These are phyloP conservation scores for Drosophila phalerata DNA, from an alignment of 2,888 invertebrate species.

Conservation along the genomic window DNA sequence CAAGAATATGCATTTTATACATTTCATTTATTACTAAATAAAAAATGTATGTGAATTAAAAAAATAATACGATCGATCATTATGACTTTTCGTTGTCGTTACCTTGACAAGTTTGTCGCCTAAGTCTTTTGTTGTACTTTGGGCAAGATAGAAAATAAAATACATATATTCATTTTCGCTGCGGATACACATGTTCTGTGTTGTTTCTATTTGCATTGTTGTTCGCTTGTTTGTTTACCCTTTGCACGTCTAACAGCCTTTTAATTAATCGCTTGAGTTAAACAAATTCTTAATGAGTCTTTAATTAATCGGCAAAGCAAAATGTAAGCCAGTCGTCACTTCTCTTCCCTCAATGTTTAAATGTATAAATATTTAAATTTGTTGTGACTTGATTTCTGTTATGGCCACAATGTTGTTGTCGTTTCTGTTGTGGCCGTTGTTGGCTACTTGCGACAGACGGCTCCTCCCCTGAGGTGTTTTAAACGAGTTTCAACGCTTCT, in stretches of 20 bases:
- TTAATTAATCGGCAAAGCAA: constrained; percentile 77
- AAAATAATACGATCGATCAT: constrained; percentile 14
- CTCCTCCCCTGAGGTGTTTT: constrained; percentile 78
- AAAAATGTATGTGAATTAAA: neutral
- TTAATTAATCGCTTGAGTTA: constrained; percentile 73
- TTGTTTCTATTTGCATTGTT: constrained; percentile 24
- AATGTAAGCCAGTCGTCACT: constrained; percentile 52
- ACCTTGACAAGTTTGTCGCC: constrained; percentile 47
- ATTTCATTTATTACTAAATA: neutral
- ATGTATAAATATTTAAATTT: constrained; percentile 59
- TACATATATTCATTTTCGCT: constrained; percentile 25
- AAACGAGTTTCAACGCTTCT: constrained; percentile 72
- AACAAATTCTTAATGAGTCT: constrained; percentile 81
- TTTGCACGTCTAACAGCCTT: constrained; percentile 64
- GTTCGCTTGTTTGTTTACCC: constrained; percentile 40
- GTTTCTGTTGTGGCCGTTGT: constrained; percentile 14
- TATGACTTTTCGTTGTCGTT: constrained; percentile 8
- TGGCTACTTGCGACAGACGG: constrained; percentile 26
- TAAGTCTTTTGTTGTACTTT: constrained; percentile 44
- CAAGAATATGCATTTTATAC: too few relatives aligned
- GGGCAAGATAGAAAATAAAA: constrained; percentile 8
- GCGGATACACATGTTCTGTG: constrained; percentile 44
- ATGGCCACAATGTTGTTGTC: constrained; percentile 35
- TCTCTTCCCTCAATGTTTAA: constrained; percentile 27
- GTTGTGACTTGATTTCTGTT: constrained; percentile 70